These are phyloP conservation scores for Bembecia ichneumoniformis DNA, from an alignment of 2,888 invertebrate genomes.

Conservation along the genomic window DNA sequence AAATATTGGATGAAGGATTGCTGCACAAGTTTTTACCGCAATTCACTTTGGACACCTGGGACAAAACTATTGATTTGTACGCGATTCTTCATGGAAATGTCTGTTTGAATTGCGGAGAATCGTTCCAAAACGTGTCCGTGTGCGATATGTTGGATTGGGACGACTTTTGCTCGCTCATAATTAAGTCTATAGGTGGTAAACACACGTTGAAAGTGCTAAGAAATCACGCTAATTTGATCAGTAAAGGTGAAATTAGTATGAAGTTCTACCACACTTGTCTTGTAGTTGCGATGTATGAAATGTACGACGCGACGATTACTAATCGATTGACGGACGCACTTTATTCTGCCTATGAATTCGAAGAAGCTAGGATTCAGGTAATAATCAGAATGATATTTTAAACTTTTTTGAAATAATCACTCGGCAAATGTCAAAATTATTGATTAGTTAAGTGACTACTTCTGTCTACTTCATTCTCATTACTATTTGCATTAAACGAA, in stretches of 20 bases:
- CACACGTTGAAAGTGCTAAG: constrained; percentile 71
- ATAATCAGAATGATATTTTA: constrained; percentile 7
- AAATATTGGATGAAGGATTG: constrained; percentile 72
- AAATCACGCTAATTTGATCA: constrained; percentile 68
- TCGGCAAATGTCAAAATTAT: no score
- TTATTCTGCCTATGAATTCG: constrained; percentile 47
- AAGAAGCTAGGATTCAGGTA: constrained; percentile 53
- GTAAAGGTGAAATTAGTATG: constrained; percentile 69
- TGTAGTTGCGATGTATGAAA: constrained; percentile 56
- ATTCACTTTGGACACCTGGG: constrained; percentile 74
- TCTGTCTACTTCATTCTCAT: no score
- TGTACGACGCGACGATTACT: constrained; percentile 42
- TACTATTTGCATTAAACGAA: no score
- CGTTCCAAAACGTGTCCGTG: constrained; percentile 52
- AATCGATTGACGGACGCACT: constrained; percentile 48
- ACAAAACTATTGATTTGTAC: constrained; percentile 65
- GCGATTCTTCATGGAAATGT: constrained; percentile 68
- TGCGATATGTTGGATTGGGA: constrained; percentile 73
- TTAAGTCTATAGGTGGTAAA: constrained; percentile 74
- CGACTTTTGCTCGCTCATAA: constrained; percentile 69
- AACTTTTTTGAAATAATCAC: no score
- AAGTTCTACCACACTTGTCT: constrained; percentile 75
- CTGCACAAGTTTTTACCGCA: constrained; percentile 67
- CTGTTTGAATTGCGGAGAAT: constrained; percentile 75
- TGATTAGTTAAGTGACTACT: no score